These are phyloP conservation scores for Xiphias gladius DNA, from an alignment of 2,113 vertebrate genomes.

Conservation along the genomic window DNA sequence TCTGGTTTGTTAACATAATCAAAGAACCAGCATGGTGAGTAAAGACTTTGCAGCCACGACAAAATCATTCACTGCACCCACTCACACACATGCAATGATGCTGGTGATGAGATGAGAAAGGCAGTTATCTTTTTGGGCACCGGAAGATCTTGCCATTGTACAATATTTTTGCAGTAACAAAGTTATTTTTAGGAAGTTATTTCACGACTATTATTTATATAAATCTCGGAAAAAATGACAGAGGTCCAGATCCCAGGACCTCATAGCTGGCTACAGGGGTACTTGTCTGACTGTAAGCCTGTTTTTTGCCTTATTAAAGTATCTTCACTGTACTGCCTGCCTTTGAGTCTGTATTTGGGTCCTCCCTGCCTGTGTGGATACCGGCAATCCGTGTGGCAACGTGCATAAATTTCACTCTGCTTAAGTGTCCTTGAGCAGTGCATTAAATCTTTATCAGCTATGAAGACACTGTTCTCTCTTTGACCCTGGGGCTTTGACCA, in stretches of 20 bases:
- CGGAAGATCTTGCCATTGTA: no score
- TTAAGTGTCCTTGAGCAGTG: constrained; percentile 23
- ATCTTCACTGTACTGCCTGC: no score
- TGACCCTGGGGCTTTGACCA: not conserved
- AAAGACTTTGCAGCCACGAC: no score
- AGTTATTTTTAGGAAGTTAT: not conserved
- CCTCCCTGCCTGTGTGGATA: no score
- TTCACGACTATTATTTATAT: not conserved
- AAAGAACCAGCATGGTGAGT: not conserved
- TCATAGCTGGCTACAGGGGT: no score
- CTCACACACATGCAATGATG: not conserved
- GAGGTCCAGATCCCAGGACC: no score
- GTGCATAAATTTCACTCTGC: constrained; percentile 10
- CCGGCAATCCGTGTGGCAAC: no score
- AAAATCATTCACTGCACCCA: not conserved
- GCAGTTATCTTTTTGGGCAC: no score
- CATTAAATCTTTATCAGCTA: constrained; percentile 19
- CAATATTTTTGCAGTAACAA: not conserved
- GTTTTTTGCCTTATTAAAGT: no score
- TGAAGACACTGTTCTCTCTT: not conserved
- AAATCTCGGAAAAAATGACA: not conserved
- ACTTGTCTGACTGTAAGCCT: no score
- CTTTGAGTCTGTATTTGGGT: no score
- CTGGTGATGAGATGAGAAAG: not conserved
- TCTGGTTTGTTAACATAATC: no score